Conservation (phyloP, 2,113 vertebrate genomes). For the Phoenicopterus ruber region DNA sequence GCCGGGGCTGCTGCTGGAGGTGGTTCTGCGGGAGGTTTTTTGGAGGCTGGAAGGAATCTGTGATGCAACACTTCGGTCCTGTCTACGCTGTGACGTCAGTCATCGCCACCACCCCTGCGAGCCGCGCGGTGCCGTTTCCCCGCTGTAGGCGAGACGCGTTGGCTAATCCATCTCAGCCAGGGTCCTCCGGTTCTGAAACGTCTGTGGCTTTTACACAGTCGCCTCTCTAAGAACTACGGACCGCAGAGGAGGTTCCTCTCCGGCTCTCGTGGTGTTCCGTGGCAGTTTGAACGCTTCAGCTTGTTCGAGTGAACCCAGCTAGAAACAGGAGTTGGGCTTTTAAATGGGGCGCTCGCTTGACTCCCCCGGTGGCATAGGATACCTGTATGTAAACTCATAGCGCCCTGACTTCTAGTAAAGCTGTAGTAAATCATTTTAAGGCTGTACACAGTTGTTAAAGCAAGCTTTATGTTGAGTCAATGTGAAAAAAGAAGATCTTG, state of each 20-base stretch:
- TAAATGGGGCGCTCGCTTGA: fast-evolving
- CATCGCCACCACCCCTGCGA: not conserved
- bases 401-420: not conserved
- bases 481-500: not conserved
- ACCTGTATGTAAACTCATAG: not conserved
- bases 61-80: not conserved
- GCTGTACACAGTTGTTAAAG: not conserved
- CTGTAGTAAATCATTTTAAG: not conserved
- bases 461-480: not conserved
- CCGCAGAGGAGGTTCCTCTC: not conserved
- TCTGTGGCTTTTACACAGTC: not conserved
- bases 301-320: not conserved
- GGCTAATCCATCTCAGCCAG: not conserved
- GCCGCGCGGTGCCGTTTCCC: fast-evolving
- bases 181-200: not conserved
- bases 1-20: not conserved
- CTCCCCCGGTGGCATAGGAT: not conserved
- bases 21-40: not conserved
- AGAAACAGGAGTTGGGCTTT: not conserved
- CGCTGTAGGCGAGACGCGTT: fast-evolving
- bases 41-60: not conserved
- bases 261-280: not conserved
- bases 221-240: not conserved
- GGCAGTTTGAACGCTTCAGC: not conserved
- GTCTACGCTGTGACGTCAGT: not conserved